Evolutionary conservation across 2,888 invertebrate genomes (phyloP), one percentile per base, ranked within the genome.

Genomic region (Drosophila austrosaltans): DNA sequence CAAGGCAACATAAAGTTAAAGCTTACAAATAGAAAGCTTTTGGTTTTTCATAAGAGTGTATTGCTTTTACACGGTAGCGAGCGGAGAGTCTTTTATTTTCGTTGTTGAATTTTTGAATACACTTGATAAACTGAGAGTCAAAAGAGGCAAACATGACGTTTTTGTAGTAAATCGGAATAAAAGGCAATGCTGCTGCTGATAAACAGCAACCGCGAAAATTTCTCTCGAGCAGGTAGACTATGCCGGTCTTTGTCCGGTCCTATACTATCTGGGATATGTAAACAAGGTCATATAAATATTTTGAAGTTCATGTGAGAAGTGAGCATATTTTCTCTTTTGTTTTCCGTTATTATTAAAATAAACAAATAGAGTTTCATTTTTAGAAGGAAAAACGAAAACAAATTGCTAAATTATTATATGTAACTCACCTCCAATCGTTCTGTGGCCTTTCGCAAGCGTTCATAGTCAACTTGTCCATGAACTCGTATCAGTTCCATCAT

Each of bases 401-500:
- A 56, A 56, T 7, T 12, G 10, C 3, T 12, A 32, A 22, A 20
- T 60, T 6, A 30, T 44, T 28, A 42, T 36, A 73, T 79, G 75
- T 25, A 63, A 93, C 94, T 94, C 83, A 97, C 97, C 95, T 97
- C 96, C 67, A 97, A 93, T 87, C 97, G 94, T 92, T 97, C 96
- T 0, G 97, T 97, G 53, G 97, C 97, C 89, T 96, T 97, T 63
- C 96, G 93, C 68, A 97, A 93, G 7, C 97, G 94, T 76, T 96
- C 96, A 87, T 97, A 97, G 91, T 97, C 97, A 16, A 97, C 96
- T 72, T 96, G 95, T 1, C 96, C 97, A 89, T 97, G 97, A 0
- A 97, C 96, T 0, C 96, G 96, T 12, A 97, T 93, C 69, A 97
- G 93, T 78, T 97, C 97, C 93, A 96, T 96, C 96, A 97, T 96